Percentiles rank a stretch among this genome's conserved stretches.
Evolutionary conservation across 2,888 invertebrate genomes (phyloP).

Genomic region (Hypena proboscidalis): DNA sequence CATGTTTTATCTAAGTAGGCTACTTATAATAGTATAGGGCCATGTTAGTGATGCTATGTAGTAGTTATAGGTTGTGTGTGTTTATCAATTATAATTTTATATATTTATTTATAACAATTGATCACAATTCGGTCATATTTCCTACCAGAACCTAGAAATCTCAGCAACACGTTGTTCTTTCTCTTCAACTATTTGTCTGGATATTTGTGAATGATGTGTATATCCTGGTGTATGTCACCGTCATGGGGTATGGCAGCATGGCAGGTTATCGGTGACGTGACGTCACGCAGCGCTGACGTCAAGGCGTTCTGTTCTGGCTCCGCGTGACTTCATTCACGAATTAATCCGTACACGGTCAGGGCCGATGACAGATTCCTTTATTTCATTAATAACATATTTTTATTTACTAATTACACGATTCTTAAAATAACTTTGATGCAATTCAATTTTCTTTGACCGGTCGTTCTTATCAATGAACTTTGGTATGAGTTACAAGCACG

Average conservation of each 20-base stretch:
- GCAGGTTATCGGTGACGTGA: constrained; percentile 56
- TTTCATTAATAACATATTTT: constrained; percentile 21
- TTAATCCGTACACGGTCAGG: constrained; percentile 68
- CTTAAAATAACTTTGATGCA: not conserved
- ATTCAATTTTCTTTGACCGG: not conserved
- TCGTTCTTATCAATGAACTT: constrained; percentile 3
- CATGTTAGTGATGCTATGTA: no score
- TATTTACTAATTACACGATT: not conserved
- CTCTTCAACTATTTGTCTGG: no score
- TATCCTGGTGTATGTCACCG: constrained; percentile 48
- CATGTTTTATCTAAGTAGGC: no score
- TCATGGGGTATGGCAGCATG: constrained; percentile 12
- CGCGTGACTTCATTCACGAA: constrained; percentile 79
- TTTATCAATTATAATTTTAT: no score
- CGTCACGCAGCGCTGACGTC: constrained; percentile 70
- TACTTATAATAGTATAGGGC: no score
- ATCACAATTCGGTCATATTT: no score
- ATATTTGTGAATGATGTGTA: constrained; percentile 13
- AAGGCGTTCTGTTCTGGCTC: constrained; percentile 49
- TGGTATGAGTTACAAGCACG: not conserved
- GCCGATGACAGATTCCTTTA: constrained; percentile 44
- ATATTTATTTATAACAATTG: no score
- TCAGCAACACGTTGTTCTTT: no score
- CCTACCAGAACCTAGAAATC: no score
- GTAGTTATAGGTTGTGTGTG: no score